These are phyloP conservation scores for Gobio gobio DNA, from an alignment of 2,113 vertebrate genomes.

Conservation along the genomic window DNA sequence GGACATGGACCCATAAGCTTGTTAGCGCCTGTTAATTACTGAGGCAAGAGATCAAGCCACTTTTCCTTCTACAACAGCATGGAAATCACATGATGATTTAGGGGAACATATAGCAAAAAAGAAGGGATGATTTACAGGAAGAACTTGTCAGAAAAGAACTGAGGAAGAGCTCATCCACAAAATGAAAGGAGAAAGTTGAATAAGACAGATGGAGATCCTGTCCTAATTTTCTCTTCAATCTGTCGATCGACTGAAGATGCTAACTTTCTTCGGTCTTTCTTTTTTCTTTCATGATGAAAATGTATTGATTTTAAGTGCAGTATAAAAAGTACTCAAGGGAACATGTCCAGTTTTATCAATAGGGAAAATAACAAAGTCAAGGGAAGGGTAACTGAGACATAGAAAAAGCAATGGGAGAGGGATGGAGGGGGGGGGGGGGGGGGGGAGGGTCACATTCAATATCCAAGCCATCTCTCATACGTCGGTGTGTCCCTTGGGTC, in stretches of 20 bases:
- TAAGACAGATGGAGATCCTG: slow-evolving; percentile 18
- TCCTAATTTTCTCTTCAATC: neutral
- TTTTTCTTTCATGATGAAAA: neutral
- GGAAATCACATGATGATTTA: neutral
- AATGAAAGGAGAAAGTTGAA: neutral
- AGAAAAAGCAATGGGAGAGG: slow-evolving; percentile 11
- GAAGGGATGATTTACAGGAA: neutral
- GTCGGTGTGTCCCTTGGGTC: slow-evolving; percentile 52
- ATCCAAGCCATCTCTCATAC: slow-evolving; percentile 57
- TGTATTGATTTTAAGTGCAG: neutral
- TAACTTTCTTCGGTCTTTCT: neutral
- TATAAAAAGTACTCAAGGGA: neutral
- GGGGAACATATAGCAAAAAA: neutral
- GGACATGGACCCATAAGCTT: slow-evolving; percentile 14
- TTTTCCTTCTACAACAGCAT: neutral
- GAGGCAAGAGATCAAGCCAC: slow-evolving; percentile 29
- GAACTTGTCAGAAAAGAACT: neutral
- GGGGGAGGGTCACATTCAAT: slow-evolving; percentile 47
- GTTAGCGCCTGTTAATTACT: slow-evolving; percentile 37
- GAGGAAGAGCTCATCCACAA: slow-evolving; percentile 15
- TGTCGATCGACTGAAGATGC: neutral
- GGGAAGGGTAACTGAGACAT: slow-evolving; percentile 11
- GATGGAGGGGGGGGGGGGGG: neutral
- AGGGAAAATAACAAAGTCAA: slow-evolving; percentile 30
- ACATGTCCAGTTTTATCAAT: slow-evolving; percentile 2